phyloP scores from a whole-genome alignment of 2,888 invertebrate species.

The Drosophila melanosoma region DNA sequence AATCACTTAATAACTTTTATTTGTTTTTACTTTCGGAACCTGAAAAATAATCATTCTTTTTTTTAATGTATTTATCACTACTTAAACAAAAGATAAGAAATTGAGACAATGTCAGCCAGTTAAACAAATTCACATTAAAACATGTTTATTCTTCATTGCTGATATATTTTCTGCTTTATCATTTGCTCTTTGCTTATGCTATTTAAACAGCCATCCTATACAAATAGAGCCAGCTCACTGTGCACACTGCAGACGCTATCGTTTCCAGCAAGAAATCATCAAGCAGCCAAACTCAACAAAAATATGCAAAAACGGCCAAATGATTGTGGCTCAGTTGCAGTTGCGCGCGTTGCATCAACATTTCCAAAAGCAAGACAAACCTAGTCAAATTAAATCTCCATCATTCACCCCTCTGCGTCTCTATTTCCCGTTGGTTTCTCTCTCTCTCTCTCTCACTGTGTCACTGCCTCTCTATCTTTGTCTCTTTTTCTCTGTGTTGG shows the following conservation, averaged over 20 bases:
- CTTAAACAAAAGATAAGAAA: background rate
- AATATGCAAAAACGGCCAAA: slow-evolving; percentile 79
- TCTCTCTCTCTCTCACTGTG: background rate
- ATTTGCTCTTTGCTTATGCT: background rate
- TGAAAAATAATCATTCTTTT: background rate
- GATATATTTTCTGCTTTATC: background rate
- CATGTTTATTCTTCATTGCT: background rate
- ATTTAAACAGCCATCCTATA: background rate
- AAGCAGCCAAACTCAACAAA: slow-evolving; percentile 73
- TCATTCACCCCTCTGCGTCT: background rate
- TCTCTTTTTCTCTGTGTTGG: slow-evolving; percentile 37
- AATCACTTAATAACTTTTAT: too few species aligned
- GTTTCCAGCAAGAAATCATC: slow-evolving; percentile 64
- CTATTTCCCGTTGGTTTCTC: background rate
- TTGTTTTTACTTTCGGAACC: background rate
- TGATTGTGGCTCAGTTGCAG: slow-evolving; percentile 76
- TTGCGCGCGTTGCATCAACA: slow-evolving; percentile 54
- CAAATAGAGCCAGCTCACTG: slow-evolving; percentile 31
- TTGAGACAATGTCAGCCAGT: background rate
- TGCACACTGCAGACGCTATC: slow-evolving; percentile 47
- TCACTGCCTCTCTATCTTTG: background rate
- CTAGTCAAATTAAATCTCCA: slow-evolving; percentile 9
- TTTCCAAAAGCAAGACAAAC: slow-evolving; percentile 22
- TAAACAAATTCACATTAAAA: background rate
- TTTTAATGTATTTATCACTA: background rate